Percentiles rank a stretch among this genome's conserved stretches.
Evolutionary conservation across 2,113 vertebrate genomes (phyloP).

Genomic region (Pseudolaguvia tuberculata): DNA sequence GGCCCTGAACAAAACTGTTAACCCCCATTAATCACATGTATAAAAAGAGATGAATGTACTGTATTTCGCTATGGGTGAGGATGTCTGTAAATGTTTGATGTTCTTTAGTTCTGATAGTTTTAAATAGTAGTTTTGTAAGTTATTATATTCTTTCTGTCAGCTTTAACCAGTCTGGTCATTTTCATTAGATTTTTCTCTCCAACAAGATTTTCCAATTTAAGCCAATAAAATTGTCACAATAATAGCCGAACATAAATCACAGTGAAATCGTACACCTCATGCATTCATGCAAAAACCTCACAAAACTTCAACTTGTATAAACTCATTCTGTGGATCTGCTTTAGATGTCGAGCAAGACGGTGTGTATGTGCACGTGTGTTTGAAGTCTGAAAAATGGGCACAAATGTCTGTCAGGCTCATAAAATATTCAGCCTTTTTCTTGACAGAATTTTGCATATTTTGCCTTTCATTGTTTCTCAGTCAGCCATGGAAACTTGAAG

Average conservation of each 20-base stretch:
- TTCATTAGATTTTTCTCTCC: too few species aligned
- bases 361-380: slow-evolving; percentile 15
- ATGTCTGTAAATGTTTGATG: too few species aligned
- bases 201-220: too few species aligned
- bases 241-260: not conserved
- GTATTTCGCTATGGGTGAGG: too few species aligned
- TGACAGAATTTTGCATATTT: slow-evolving; percentile 49
- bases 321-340: slow-evolving; percentile 13
- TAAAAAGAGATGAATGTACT: too few species aligned
- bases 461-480: slow-evolving; percentile 48
- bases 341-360: slow-evolving; percentile 21
- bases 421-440: slow-evolving; percentile 46
- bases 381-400: slow-evolving; percentile 34
- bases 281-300: not conserved
- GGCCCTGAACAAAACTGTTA: too few species aligned
- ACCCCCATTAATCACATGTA: too few species aligned
- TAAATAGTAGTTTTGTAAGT: too few species aligned
- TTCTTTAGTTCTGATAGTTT: too few species aligned
- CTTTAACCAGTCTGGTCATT: too few species aligned
- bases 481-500: slow-evolving; percentile 17
- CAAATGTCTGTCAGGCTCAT: slow-evolving; percentile 39
- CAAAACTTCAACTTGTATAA: not conserved
- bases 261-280: not conserved
- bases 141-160: too few species aligned
- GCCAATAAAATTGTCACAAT: not conserved